Percentiles rank a stretch among this genome's conserved stretches.
phyloP scores from a whole-genome alignment of 2,797 vertebrate species.

The Zenarchopterus dispar region DNA sequence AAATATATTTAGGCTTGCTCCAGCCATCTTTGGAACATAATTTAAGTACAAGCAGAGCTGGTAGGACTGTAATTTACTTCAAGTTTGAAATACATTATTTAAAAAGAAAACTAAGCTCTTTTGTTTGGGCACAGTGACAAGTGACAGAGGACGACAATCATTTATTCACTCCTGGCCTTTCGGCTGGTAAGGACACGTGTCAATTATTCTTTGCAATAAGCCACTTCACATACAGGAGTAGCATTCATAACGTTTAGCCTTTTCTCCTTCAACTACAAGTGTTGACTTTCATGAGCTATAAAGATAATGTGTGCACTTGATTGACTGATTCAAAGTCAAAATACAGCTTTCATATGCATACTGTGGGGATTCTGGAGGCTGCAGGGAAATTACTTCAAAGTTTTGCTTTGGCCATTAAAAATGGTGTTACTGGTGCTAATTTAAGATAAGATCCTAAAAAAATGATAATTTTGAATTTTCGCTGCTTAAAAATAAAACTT shows the following conservation, averaged over 20 bases:
- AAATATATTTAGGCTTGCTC: conserved; percentile 7
- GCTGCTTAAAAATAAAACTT: too few species aligned
- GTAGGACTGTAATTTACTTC: background rate
- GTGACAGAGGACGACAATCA: background rate
- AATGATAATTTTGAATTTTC: too few species aligned
- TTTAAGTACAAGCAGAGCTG: background rate
- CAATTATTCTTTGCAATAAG: conserved; percentile 17
- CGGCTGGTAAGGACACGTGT: conserved; percentile 6
- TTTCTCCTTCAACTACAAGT: conserved; percentile 10
- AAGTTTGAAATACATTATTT: background rate
- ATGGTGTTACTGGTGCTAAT: too few species aligned
- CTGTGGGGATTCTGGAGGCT: too few species aligned
- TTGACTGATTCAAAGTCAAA: background rate
- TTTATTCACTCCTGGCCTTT: conserved; percentile 5
- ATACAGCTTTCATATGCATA: too few species aligned
- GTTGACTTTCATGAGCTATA: background rate
- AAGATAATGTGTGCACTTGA: background rate
- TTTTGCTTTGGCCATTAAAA: too few species aligned
- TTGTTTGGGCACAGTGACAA: conserved; percentile 19
- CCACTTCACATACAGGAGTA: conserved; percentile 15
- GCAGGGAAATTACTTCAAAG: too few species aligned
- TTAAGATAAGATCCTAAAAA: too few species aligned
- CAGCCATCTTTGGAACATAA: background rate
- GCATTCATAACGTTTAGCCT: conserved; percentile 6
- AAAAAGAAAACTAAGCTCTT: conserved; percentile 16